Conservation (phyloP, 2,888 invertebrate genomes). For the Nemapogon koenigi region DNA sequence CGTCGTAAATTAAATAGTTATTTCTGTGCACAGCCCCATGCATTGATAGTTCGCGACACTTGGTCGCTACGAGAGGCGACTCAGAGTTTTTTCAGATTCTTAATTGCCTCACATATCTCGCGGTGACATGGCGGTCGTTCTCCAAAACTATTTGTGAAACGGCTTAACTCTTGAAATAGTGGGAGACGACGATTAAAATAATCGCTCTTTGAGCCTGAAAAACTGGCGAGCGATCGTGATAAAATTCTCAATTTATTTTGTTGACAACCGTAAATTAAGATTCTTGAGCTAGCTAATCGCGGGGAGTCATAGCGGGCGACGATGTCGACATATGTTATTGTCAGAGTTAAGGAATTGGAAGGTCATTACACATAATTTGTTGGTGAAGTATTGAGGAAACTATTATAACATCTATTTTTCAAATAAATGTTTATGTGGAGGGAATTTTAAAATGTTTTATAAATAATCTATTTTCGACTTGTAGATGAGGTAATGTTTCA, state of each 20-base stretch:
- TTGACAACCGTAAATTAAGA: conserved; percentile 34
- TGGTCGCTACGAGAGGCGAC: conserved; percentile 24
- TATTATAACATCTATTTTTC: too few species aligned
- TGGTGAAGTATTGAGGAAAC: too few species aligned
- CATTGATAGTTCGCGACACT: conserved; percentile 41
- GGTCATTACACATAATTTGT: too few species aligned
- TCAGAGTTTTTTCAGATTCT: conserved; percentile 37
- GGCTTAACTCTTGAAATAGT: conserved; percentile 3
- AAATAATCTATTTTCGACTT: too few species aligned
- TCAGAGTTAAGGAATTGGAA: conserved; percentile 26
- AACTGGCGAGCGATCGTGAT: conserved; percentile 28
- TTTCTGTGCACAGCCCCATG: conserved; percentile 43
- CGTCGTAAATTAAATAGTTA: too few species aligned
- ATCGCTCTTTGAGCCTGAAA: conserved; percentile 28
- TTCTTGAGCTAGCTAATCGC: conserved; percentile 19
- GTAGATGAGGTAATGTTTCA: too few species aligned
- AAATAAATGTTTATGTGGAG: too few species aligned
- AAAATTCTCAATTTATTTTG: conserved; percentile 29
- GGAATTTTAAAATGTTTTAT: too few species aligned
- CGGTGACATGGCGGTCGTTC: conserved; percentile 8
- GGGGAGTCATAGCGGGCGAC: not conserved
- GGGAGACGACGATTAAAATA: conserved; percentile 25
- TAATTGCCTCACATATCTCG: conserved; percentile 45
- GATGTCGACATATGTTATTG: conserved; percentile 38
- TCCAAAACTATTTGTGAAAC: conserved; percentile 8